Base-by-base conservation (phyloP, 2,797 vertebrate species). In the Amblyraja radiata region DNA sequence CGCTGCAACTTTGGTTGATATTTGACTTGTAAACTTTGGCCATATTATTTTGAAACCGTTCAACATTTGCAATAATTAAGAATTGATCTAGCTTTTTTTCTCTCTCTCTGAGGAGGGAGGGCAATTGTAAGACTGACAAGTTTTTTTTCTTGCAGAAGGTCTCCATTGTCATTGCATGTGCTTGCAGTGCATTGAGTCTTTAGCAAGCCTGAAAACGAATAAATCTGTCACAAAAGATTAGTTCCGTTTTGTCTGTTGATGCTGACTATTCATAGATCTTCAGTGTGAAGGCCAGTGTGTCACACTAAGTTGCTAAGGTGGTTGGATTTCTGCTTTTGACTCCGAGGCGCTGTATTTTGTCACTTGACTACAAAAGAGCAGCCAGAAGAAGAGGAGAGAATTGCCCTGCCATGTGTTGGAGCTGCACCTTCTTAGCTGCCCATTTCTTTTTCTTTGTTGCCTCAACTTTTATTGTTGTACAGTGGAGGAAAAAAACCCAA, bases 401-500 rank as follows among this genome's bases (percentile, higher is more conserved):
- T 94, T 93, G 95, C 96, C 95, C 95, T 95, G 96, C 96, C 96
- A 96, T 97, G 96, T 97, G 97, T 97, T 97, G 96, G 96, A 94
- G 96, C 96, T 96, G 95, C 97, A 97, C 97, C 97, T 97, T 95
- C 96, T 97, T 95, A 96, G 96, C 95, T 95, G 95, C 96, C 96
- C 96, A 96, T 97, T 97, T 97, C 96, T 97, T 97, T 54, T 96
- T 97, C 96, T 98, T 98, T 98, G 98, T 98, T 97, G 97, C 98
- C 97, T 97, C 98, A 98, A 99, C 98, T 98, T 98, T 99, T 97
- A 97, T 98, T 98, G 97, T 97, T 96, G 96, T 97, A 97, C 96
- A 96, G 96, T 96, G 96, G 96, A 74, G 68, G 80, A 93, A 93
- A 96, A 96, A 95, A 96, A 6, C 3, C 3, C 96, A 96, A 96